Evolutionary conservation across 23 tunicate genomes (phyloP).

Genomic region (Halocynthia aurantium): DNA sequence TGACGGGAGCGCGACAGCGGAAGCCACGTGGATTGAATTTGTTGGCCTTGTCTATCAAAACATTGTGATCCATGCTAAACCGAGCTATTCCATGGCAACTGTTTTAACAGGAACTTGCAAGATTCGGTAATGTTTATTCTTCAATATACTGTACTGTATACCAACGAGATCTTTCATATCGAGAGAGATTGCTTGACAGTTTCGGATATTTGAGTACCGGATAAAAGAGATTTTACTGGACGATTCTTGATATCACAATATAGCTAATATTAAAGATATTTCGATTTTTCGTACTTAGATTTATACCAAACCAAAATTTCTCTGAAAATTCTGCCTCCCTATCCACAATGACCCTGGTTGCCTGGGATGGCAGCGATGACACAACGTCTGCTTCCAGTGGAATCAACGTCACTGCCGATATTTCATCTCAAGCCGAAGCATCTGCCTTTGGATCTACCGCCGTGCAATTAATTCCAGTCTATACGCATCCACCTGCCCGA

Average conservation of each 20-base stretch:
- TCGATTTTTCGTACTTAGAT: not conserved
- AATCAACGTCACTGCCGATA: constrained; percentile 2
- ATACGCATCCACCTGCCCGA: too few species aligned
- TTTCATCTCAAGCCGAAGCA: constrained; percentile 4
- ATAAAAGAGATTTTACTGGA: too few species aligned
- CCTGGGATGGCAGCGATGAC: constrained; percentile 38
- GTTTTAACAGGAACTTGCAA: constrained; percentile 14
- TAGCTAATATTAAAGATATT: too few species aligned
- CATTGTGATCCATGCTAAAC: not conserved
- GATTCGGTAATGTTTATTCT: not conserved
- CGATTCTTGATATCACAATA: too few species aligned
- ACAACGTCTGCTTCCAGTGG: not conserved
- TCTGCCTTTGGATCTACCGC: not conserved
- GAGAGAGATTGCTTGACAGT: too few species aligned
- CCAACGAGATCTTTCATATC: too few species aligned
- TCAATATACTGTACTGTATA: too few species aligned
- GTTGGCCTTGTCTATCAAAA: too few species aligned
- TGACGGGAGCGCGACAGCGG: not conserved
- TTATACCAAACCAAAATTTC: not conserved
- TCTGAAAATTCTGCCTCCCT: not conserved
- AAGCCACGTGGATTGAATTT: too few species aligned
- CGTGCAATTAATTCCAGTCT: too few species aligned
- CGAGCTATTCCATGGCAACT: not conserved
- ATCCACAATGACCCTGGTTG: not conserved
- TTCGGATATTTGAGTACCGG: too few species aligned